Evolutionary conservation across 2,888 invertebrate genomes (phyloP), one percentile per base, ranked within the genome.

Genomic region (Leptinotarsa rubiginosa): DNA sequence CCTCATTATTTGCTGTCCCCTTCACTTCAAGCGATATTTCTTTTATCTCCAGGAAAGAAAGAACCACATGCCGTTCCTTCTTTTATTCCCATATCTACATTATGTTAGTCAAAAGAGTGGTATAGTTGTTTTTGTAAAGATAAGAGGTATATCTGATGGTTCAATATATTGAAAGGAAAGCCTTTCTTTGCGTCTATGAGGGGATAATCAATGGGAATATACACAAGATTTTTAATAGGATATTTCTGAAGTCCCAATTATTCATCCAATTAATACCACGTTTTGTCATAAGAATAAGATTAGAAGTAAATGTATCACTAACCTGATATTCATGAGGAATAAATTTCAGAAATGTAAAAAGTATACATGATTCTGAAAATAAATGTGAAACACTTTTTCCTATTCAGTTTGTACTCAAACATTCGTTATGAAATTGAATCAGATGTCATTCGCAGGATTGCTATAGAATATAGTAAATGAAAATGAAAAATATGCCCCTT

Each of bases 121-220:
- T 62, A 41, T 16, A 7, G 62, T 41, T 62, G 31, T 62, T 62
- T 41, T n/a, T 62, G 31, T 62, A n/a, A 62, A 62, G 31, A 62
- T 62, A n/a, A 62, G 41, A 62, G 62, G 62, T 62, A 41, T 31
- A 62, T 62, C 62, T 16, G 25, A 62, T 62, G 25, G 62, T 62
- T 18, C 18, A 18, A 56, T 50, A n/a, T 20, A 56, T 56, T 62
- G n/a, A 31, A 31, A 62, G n/a, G 62, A 31, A 18, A 41, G 41
- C 62, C n/a, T 25, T 62, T 62, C 62, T n/a, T 59, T 62, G n/a
- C 15, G 16, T 62, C 12, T 62, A 62, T n/a, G 13, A 62, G 62
- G 62, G 62, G 62, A 31, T 62, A 62, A 62, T 41, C 62, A 25
- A 62, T 31, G 62, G 62, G 62, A 62, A 62, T 41, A 62, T 62